A percentile compares a stretch with the other conserved stretches of the same genome.
Conservation (phyloP, 2,797 vertebrate genomes). For the Dendrocincla fuliginosa region DNA sequence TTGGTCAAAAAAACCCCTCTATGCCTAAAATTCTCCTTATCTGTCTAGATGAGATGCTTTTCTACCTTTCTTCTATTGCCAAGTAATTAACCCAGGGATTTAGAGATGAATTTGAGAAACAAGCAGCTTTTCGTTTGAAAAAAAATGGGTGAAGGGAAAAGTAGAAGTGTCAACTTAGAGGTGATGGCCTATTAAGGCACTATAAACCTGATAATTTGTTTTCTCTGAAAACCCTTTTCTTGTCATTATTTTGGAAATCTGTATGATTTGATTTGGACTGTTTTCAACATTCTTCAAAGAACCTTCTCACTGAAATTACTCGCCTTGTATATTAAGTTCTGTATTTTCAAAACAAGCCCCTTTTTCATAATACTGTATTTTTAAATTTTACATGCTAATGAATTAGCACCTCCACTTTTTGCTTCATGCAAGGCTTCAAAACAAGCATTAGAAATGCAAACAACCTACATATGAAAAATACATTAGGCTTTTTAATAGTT, state of each 20-base stretch:
- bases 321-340: background rate
- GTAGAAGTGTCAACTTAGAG: background rate
- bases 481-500: slow-evolving; percentile 24
- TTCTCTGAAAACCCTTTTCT: background rate
- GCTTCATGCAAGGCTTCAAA: background rate
- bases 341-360: background rate
- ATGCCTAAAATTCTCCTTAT: background rate
- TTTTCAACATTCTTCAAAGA: background rate
- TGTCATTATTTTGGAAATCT: background rate
- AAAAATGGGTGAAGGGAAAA: background rate
- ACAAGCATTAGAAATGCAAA: slow-evolving; percentile 38
- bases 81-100: background rate
- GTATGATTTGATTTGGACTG: background rate
- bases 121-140: background rate
- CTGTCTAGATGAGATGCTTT: background rate
- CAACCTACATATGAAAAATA: slow-evolving; percentile 36
- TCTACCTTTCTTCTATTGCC: background rate
- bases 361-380: background rate
- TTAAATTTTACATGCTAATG: background rate
- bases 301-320: background rate
- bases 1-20: background rate
- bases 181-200: background rate
- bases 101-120: background rate
- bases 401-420: slow-evolving; percentile 5
- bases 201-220: background rate